Evolutionary conservation across 2,888 invertebrate species (phyloP).

Genomic region (Ochropleura leucogaster): DNA sequence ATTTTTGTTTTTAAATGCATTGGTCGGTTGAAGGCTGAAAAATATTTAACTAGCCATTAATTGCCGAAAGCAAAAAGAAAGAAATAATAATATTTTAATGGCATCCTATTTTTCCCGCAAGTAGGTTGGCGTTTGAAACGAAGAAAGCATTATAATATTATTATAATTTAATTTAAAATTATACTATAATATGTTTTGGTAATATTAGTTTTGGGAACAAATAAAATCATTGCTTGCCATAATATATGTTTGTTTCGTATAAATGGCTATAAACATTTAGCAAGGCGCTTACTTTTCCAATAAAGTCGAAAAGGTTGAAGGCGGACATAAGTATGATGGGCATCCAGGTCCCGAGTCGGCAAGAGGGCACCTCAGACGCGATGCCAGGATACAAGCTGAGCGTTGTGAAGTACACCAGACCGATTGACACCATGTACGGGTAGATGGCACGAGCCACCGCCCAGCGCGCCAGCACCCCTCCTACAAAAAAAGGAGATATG

Average conservation of each 20-base stretch:
- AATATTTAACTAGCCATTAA: background rate
- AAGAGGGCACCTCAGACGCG: slow-evolving; percentile 96
- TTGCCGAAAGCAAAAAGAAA: background rate
- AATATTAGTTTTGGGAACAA: background rate
- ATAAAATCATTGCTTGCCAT: too few species aligned
- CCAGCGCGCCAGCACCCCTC: slow-evolving; percentile 93
- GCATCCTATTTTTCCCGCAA: background rate
- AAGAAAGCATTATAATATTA: background rate
- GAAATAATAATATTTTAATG: background rate
- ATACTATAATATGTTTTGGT: background rate
- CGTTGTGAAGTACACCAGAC: slow-evolving; percentile 96
- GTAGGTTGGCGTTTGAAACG: background rate
- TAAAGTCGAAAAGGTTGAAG: slow-evolving; percentile 96
- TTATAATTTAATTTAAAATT: background rate
- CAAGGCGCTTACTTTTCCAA: slow-evolving; percentile 92
- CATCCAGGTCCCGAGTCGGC: slow-evolving; percentile 96
- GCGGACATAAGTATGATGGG: slow-evolving; percentile 97
- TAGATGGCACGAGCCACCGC: slow-evolving; percentile 96
- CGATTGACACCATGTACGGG: slow-evolving; percentile 97
- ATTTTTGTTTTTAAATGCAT: background rate
- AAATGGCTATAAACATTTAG: background rate
- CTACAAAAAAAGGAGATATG: slow-evolving; percentile 81
- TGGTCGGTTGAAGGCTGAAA: background rate
- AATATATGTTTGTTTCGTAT: background rate
- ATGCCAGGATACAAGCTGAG: slow-evolving; percentile 97